A percentile compares a stretch with the other conserved stretches of the same genome.
Conservation (phyloP, 1,140 invertebrate genomes). For the Drosophila sucinea region DNA sequence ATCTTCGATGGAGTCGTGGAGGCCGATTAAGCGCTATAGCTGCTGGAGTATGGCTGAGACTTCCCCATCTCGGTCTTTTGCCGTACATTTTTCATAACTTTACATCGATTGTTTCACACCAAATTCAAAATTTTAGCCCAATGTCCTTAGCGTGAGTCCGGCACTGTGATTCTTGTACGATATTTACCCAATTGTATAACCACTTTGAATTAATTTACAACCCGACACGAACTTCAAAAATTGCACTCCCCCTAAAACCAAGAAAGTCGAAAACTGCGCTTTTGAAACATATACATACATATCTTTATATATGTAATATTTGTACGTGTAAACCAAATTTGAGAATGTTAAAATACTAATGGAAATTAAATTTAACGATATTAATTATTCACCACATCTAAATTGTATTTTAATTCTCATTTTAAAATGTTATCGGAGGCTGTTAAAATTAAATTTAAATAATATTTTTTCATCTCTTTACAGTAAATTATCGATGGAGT, state of each 20-base stretch:
- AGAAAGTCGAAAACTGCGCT: neutral
- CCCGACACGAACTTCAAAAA: no score
- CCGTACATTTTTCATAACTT: neutral
- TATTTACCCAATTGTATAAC: no score
- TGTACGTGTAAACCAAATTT: neutral
- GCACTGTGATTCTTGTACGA: no score
- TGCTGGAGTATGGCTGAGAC: slow-evolving; percentile 15
- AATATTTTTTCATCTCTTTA: no score
- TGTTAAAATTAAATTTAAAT: no score
- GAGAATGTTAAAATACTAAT: neutral
- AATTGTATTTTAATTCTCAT: no score
- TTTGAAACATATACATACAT: neutral
- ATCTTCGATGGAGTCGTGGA: slow-evolving; percentile 62
- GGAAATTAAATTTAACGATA: neutral
- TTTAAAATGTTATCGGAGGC: no score
- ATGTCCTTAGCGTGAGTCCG: no score
- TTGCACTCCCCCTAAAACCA: no score
- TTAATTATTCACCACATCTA: neutral
- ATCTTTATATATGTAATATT: neutral
- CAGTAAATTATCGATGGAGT: no score
- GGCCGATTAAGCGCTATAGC: slow-evolving; percentile 10
- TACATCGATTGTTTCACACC: neutral
- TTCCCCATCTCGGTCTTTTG: neutral
- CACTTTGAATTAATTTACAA: no score
- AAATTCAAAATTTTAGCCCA: slow-evolving; percentile 33